phyloP scores from a whole-genome alignment of 2,888 invertebrate species.

The Entomobrya proxima region DNA sequence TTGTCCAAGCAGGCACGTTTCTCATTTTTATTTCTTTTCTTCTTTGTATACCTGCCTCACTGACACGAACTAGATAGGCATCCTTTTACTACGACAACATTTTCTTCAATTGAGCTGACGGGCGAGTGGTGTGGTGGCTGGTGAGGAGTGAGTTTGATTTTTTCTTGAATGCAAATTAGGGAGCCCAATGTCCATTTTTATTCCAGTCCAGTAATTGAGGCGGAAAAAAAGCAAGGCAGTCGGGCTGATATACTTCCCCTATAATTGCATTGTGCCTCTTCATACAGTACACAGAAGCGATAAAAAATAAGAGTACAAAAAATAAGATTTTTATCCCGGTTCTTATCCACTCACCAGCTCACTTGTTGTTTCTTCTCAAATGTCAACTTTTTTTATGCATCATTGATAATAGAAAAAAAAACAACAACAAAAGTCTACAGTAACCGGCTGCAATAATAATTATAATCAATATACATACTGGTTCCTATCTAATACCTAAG shows the following conservation, averaged over 20 bases:
- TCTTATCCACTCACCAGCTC: constrained; percentile 35
- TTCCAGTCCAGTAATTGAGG: constrained; percentile 36
- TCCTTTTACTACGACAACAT: constrained; percentile 54
- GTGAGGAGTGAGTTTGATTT: constrained; percentile 39
- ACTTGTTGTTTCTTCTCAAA: constrained; percentile 46
- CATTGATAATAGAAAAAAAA: constrained; percentile 8
- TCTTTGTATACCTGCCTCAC: constrained; percentile 18
- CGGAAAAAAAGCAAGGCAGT: constrained; percentile 34
- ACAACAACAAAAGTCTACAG: constrained; percentile 6
- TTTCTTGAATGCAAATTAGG: constrained; percentile 74
- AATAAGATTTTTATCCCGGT: constrained; percentile 52
- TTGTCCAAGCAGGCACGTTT: constrained; percentile 66
- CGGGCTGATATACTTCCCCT: constrained; percentile 39
- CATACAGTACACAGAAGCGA: background rate
- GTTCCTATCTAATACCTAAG: constrained; percentile 11
- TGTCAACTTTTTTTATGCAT: constrained; percentile 52
- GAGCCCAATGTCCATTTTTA: constrained; percentile 74
- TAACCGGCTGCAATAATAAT: constrained; percentile 52
- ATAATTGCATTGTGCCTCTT: background rate
- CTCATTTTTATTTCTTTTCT: constrained; percentile 26
- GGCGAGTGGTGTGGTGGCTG: background rate
- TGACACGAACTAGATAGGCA: constrained; percentile 14
- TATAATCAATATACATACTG: constrained; percentile 41
- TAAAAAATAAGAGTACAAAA: constrained; percentile 10
- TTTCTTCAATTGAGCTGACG: constrained; percentile 29